Base-by-base conservation (phyloP, 2,888 invertebrate species). In the Microplitis manilae region DNA sequence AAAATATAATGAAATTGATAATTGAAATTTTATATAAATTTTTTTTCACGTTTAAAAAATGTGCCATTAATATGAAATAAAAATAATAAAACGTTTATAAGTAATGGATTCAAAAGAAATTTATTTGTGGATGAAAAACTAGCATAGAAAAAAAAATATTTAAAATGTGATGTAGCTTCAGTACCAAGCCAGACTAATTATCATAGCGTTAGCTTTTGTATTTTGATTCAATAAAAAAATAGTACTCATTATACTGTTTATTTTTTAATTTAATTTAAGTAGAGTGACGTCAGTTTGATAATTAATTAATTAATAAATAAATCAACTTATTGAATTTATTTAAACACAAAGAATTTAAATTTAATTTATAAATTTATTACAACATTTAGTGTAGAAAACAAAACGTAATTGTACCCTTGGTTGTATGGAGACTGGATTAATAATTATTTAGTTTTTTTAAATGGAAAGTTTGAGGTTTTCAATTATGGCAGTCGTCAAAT, bases 401-500 rank as follows among this genome's bases (percentile, higher is more conserved):
- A 30, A 30, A 30, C 30, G 30, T 30, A 30, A 15, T 40, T 41
- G 40, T 15, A 41, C 15, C 50, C 50, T 50, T 50, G 50, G 13
- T 50, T 50, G 6, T 38, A 39, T 67, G 50, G 50, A 50, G 50
- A 13, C 50, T 50, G 41, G 17, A 41, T 68, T 68, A 41, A 68
- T 41, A 68, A 41, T n/a, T 60, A 60, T 20, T 71, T 60, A 20
- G 2, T 30, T 30, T 30, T 30, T 30, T 30, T 2, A 30, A 30
- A 59, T 72, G 38, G 39, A 60, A 8, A n/a, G 30, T 38, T 72
- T 38, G 9, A 73, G 9, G 9, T 59, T 13, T 17, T 75, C 60
- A 75, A 68, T 75, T 68, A 30, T 75, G 74, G 61, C 74, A 73
- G 79, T 89, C 86, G 69, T 90, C 88, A 76, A 89, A 90, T 38